A percentile compares a stretch with the other conserved stretches of the same genome.
phyloP scores from a whole-genome alignment of 2,888 invertebrate species.

The Sinelater perroti region DNA sequence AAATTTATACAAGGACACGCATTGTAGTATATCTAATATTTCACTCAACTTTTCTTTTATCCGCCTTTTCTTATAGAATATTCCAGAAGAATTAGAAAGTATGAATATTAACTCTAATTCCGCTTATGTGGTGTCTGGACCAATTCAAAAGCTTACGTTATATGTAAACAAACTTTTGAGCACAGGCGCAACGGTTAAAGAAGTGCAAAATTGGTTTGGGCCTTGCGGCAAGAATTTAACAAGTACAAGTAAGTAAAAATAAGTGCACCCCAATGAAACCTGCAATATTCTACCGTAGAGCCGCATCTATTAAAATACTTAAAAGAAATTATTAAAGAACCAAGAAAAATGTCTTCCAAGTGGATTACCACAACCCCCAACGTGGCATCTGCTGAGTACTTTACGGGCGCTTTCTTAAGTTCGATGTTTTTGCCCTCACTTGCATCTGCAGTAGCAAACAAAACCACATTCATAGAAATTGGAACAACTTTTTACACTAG shows the following conservation, averaged over 20 bases:
- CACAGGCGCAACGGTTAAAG: not conserved
- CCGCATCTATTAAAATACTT: constrained; percentile 63
- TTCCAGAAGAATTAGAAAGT: not conserved
- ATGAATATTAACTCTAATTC: not conserved
- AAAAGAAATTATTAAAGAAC: constrained; percentile 69
- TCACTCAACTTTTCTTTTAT: no score
- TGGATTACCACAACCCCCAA: constrained; percentile 67
- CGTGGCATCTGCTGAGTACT: constrained; percentile 74
- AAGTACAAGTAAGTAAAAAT: constrained; percentile 4
- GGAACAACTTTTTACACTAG: no score
- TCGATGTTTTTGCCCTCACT: constrained; percentile 10
- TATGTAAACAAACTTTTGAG: not conserved
- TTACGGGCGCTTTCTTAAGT: constrained; percentile 20
- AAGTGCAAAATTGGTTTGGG: not conserved
- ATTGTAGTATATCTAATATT: no score
- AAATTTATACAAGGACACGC: no score
- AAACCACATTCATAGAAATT: constrained; percentile 1
- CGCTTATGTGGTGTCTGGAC: not conserved
- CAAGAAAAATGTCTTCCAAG: constrained; percentile 72
- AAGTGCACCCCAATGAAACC: no score
- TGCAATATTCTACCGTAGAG: no score
- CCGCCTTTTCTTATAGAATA: no score
- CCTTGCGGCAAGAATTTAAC: not conserved
- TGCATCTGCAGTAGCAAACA: not conserved
- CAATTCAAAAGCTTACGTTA: not conserved